Conservation (phyloP, 2,113 vertebrate species). For the Delphinus delphis region DNA sequence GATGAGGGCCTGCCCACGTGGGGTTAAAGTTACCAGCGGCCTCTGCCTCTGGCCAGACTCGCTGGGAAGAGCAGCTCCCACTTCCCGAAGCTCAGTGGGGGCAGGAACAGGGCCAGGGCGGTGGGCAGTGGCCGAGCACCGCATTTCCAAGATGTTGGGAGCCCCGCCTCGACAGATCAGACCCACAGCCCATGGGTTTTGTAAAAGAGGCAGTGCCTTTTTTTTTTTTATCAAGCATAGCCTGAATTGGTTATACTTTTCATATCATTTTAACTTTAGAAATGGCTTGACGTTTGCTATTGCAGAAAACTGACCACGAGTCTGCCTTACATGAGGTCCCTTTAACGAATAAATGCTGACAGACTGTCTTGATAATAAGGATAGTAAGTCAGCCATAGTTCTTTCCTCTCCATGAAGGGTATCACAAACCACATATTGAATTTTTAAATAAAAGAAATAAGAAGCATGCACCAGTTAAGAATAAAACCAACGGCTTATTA, state of each 20-base stretch:
- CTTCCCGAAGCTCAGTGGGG: conserved; percentile 85
- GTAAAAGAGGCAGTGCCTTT: background rate
- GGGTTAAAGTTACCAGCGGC: conserved; percentile 84
- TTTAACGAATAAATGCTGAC: conserved; percentile 56
- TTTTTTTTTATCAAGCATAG: background rate
- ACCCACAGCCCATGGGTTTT: conserved; percentile 22
- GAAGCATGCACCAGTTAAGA: conserved; percentile 55
- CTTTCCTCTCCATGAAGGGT: conserved; percentile 24
- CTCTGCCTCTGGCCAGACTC: conserved; percentile 83
- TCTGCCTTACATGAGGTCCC: background rate
- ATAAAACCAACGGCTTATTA: conserved; percentile 57
- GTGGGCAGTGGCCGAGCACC: conserved; percentile 74
- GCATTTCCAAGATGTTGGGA: conserved; percentile 46
- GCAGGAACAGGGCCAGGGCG: conserved; percentile 80
- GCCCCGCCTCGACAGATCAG: background rate
- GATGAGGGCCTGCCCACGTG: conserved; percentile 81
- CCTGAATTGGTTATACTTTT: background rate
- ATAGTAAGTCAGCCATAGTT: background rate
- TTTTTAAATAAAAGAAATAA: conserved; percentile 52
- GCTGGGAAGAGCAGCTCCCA: conserved; percentile 82
- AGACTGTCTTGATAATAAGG: conserved; percentile 14
- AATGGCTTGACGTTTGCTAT: background rate
- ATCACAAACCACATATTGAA: conserved; percentile 34
- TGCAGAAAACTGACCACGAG: background rate
- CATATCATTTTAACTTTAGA: conserved; percentile 16